Evolutionary conservation across 2,888 invertebrate species (phyloP).

Genomic region (Ametastegia equiseti): DNA sequence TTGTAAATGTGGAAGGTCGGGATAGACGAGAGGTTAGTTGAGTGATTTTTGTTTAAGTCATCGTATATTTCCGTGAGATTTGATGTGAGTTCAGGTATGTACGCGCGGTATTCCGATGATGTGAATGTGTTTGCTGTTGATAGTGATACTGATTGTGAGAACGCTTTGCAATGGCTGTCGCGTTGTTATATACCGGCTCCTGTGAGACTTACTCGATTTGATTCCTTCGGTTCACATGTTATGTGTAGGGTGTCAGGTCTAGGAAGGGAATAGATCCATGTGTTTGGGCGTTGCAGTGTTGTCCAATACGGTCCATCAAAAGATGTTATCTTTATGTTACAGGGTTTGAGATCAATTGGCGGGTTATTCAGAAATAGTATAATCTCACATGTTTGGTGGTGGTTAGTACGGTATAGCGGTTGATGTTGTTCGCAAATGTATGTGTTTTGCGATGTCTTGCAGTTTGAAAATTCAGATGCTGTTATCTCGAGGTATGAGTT

Average conservation of each 20-base stretch:
- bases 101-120: too few relatives aligned
- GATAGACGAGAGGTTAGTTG: too few relatives aligned
- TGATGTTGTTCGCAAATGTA: neutral
- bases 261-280: slow-evolving; percentile 17
- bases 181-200: too few relatives aligned
- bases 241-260: neutral
- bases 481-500: neutral
- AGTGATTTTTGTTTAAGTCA: too few relatives aligned
- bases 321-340: neutral
- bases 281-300: neutral
- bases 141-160: too few relatives aligned
- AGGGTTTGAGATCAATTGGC: neutral
- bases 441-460: neutral
- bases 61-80: too few relatives aligned
- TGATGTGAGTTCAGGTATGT: too few relatives aligned
- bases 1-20: too few relatives aligned
- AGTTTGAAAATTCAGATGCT: neutral
- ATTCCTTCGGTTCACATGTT: neutral
- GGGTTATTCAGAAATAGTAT: neutral
- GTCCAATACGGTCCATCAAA: neutral
- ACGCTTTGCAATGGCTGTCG: too few relatives aligned
- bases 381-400: neutral
- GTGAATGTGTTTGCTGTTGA: too few relatives aligned
- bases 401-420: neutral
- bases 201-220: neutral